Conservation (phyloP, 2,113 vertebrate species). For the Mormyrus iriodes region DNA sequence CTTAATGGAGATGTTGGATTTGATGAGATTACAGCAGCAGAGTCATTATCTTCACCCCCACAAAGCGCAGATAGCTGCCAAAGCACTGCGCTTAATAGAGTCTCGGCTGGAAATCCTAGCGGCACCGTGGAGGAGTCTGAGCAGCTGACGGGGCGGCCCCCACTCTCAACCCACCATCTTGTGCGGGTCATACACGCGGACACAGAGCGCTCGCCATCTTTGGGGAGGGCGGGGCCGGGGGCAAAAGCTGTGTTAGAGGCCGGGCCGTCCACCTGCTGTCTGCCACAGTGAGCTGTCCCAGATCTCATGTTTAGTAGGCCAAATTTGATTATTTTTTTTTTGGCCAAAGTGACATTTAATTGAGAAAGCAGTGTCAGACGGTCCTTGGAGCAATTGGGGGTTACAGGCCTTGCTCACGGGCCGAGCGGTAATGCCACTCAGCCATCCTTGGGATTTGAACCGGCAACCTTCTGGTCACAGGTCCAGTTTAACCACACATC, state of each 20-base stretch:
- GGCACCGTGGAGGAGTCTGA: not conserved
- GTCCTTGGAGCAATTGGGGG: not conserved
- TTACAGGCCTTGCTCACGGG: not conserved
- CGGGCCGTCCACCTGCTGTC: not conserved
- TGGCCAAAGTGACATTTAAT: no score
- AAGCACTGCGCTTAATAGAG: conserved; percentile 4
- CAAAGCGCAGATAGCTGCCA: conserved; percentile 18
- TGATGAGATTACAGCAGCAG: conserved; percentile 27
- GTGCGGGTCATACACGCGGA: not conserved
- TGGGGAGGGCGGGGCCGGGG: not conserved
- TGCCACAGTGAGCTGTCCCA: not conserved
- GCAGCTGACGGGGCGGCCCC: not conserved
- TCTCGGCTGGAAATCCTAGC: not conserved
- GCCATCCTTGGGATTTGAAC: not conserved
- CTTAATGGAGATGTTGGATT: conserved; percentile 26
- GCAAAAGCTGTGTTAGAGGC: not conserved
- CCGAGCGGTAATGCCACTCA: not conserved
- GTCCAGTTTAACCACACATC: not conserved
- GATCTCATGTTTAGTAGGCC: not conserved
- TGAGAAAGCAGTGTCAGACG: no score
- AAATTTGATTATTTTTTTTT: not conserved
- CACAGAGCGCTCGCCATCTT: not conserved
- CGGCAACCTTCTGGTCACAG: not conserved
- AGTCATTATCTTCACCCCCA: conserved; percentile 30
- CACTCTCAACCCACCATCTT: no score